Base-by-base conservation (phyloP, 1,140 invertebrate species). In the Anastrepha obliqua region DNA sequence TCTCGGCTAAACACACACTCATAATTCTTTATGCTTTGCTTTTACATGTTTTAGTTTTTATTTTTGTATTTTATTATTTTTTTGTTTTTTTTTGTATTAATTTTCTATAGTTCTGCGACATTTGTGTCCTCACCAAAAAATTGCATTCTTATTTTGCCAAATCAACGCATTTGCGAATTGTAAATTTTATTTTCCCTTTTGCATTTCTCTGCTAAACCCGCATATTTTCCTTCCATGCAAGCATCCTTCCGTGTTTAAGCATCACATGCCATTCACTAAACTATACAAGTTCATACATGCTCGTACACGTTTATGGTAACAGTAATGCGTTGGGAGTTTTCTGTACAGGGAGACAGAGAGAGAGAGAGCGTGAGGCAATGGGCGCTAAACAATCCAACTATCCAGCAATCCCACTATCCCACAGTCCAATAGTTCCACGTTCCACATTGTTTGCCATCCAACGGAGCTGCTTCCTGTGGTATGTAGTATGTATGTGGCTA, bases 51-150 rank as follows among this genome's bases (percentile, higher is more conserved):
- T 58, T 58, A 8, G 55, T 13, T 58, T 58, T 58, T 58, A 64
- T 64, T 64, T 64, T 64, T 29, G 0, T 29, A 29, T 0, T 29
- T 29, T 29, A 29, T 29, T 29, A 29, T 29, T 29, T 29, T 29
- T 29, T 29, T 29, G 29, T 29, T 55, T 55, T 55, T 55, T 11
- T 55, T 55, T 55, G 51, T 11, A 55, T 55, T 55, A 13, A 44
- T 44, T 70, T 15, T 74, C 67, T n/a, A 47, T 74, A 74, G 6
- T 17, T 74, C 17, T 44, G 67, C 42, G 17, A 74, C 42, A 47
- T 74, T 74, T 74, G 67, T 74, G 42, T 44, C 3, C 67, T 74
- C 67, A 74, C 67, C 67, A 74, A 47, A 47, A 74, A 74, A 47
- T 6, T 47, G 44, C 42, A 17, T 39, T n/a, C 5, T 15, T 3